A percentile compares a stretch with the other conserved stretches of the same genome.
phyloP scores from a whole-genome alignment of 2,888 invertebrate species.

The Mesochorus sp. region DNA sequence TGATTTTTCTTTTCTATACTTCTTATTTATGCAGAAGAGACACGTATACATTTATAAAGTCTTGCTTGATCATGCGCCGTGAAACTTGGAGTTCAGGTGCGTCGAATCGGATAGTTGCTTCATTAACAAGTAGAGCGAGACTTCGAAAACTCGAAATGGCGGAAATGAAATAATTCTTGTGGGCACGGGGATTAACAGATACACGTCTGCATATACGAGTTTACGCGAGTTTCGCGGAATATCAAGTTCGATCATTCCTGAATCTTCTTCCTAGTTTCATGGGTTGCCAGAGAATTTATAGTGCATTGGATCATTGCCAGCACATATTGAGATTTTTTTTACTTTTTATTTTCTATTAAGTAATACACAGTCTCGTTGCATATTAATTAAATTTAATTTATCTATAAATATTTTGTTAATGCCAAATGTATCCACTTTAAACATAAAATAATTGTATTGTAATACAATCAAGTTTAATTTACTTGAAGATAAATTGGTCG shows the following conservation, averaged over 20 bases:
- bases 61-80: conserved; percentile 33
- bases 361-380: no score
- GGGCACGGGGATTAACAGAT: conserved; percentile 13
- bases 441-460: no score
- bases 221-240: neutral
- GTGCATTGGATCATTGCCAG: neutral
- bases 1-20: no score
- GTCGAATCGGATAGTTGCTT: conserved; percentile 46
- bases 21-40: no score
- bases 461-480: neutral
- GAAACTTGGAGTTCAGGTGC: conserved; percentile 51
- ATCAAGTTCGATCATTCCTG: conserved; percentile 20
- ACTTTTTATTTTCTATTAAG: no score
- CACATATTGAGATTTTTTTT: neutral
- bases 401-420: no score
- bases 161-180: conserved; percentile 34
- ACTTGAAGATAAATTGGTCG: neutral
- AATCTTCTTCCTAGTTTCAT: conserved; percentile 16
- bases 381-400: no score
- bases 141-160: conserved; percentile 45
- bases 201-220: neutral
- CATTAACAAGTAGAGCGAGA: conserved; percentile 60
- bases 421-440: no score
- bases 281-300: neutral
- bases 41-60: no score